These are phyloP conservation scores for Leptopilina drosophilae DNA, from an alignment of 2,888 invertebrate species.

Conservation along the genomic window DNA sequence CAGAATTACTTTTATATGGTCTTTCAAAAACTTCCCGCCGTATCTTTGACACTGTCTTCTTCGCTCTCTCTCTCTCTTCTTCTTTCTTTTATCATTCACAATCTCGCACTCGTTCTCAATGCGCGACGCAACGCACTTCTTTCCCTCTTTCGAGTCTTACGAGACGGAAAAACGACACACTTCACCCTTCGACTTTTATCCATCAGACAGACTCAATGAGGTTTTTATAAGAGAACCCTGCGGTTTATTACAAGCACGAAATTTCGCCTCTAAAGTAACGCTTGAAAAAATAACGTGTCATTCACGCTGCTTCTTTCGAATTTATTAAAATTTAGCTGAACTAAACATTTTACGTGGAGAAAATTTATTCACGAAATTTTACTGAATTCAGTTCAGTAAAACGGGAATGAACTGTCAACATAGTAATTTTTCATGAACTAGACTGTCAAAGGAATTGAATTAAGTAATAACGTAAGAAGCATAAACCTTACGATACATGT, in stretches of 20 bases:
- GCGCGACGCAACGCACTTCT: background rate
- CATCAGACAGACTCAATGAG: slow-evolving; percentile 32
- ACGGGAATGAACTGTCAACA: too few relatives aligned
- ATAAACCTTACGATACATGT: too few relatives aligned
- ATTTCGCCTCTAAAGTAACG: slow-evolving; percentile 14
- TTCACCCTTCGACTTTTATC: slow-evolving; percentile 30
- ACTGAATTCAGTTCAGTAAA: too few relatives aligned
- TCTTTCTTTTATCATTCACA: background rate
- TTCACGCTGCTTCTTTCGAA: background rate
- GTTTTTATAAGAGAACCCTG: background rate
- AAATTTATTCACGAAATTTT: too few relatives aligned
- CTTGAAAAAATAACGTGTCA: background rate
- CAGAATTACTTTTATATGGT: slow-evolving; percentile 33
- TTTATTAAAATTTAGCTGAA: too few relatives aligned
- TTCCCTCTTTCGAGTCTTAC: slow-evolving; percentile 28
- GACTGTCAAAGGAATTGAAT: too few relatives aligned
- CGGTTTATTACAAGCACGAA: slow-evolving; percentile 38
- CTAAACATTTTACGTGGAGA: too few relatives aligned
- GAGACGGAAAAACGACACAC: slow-evolving; percentile 36
- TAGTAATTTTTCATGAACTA: too few relatives aligned
- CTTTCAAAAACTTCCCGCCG: slow-evolving; percentile 23
- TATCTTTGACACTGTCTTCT: slow-evolving; percentile 11
- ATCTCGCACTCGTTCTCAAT: too few relatives aligned
- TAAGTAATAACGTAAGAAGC: too few relatives aligned
- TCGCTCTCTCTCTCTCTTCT: background rate